Evolutionary conservation across 1,140 invertebrate species (phyloP).

Genomic region (Drosophila sp.): DNA sequence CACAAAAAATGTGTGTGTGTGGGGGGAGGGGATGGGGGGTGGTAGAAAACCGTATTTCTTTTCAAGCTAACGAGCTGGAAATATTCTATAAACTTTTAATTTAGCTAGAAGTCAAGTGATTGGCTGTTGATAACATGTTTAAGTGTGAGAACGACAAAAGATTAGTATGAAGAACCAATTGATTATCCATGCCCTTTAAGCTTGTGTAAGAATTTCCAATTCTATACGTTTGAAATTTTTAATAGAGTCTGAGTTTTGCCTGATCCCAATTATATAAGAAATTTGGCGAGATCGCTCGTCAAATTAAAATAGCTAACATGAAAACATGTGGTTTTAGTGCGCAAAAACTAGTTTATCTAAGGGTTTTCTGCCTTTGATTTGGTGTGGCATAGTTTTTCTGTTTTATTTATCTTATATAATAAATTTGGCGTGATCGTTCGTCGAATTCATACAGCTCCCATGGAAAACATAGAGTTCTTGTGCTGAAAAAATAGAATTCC

Average conservation of each 20-base stretch:
- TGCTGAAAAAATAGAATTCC: background rate
- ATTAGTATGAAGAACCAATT: too few species aligned
- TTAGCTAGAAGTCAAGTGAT: background rate
- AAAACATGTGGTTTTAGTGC: too few species aligned
- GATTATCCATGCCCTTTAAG: too few species aligned
- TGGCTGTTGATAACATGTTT: background rate
- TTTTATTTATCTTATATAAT: background rate
- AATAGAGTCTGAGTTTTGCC: background rate
- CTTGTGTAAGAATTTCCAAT: background rate
- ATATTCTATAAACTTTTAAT: background rate
- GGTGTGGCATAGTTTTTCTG: too few species aligned
- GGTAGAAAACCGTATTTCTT: background rate
- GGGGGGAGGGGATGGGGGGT: too few species aligned
- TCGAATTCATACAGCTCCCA: background rate
- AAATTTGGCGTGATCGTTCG: background rate
- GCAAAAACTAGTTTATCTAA: too few species aligned
- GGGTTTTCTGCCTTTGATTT: too few species aligned
- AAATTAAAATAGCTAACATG: too few species aligned
- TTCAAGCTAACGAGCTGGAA: background rate
- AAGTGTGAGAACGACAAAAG: too few species aligned
- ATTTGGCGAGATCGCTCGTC: too few species aligned
- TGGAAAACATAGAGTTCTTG: background rate
- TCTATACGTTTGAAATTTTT: background rate
- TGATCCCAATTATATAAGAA: background rate
- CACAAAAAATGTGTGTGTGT: background rate